Percentiles rank a stretch among this genome's conserved stretches.
phyloP scores from a whole-genome alignment of 1,140 invertebrate genomes.

The Drosophila bipectinata region DNA sequence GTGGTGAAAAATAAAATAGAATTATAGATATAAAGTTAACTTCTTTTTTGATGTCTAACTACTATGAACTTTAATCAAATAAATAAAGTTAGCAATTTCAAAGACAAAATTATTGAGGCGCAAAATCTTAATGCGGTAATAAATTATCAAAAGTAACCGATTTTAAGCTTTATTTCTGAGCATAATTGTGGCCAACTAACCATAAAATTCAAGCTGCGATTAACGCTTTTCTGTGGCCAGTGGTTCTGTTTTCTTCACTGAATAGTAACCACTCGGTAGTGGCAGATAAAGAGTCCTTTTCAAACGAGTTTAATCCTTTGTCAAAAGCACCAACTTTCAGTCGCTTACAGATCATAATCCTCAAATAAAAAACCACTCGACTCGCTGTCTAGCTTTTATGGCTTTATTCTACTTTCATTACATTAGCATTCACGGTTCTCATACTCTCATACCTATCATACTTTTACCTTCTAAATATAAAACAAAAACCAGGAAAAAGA shows the following conservation, averaged over 20 bases:
- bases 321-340: background rate
- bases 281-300: constrained; percentile 1
- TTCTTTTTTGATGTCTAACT: background rate
- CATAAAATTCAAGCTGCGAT: background rate
- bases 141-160: background rate
- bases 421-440: background rate
- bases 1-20: background rate
- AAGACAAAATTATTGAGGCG: background rate
- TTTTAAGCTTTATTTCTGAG: too few species aligned
- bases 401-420: constrained; percentile 8
- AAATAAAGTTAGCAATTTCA: background rate
- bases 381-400: constrained; percentile 16
- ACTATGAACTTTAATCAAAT: too few species aligned
- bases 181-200: background rate
- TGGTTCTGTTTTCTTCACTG: background rate
- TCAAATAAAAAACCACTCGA: constrained; percentile 9
- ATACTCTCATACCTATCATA: background rate
- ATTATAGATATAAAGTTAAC: constrained; percentile 19
- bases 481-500: background rate
- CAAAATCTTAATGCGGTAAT: background rate
- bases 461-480: background rate
- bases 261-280: too few species aligned
- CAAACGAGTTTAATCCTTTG: constrained; percentile 20
- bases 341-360: constrained; percentile 25
- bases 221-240: background rate